These are phyloP conservation scores for Cranoglanis bouderius DNA, from an alignment of 2,113 vertebrate species.

Conservation along the genomic window DNA sequence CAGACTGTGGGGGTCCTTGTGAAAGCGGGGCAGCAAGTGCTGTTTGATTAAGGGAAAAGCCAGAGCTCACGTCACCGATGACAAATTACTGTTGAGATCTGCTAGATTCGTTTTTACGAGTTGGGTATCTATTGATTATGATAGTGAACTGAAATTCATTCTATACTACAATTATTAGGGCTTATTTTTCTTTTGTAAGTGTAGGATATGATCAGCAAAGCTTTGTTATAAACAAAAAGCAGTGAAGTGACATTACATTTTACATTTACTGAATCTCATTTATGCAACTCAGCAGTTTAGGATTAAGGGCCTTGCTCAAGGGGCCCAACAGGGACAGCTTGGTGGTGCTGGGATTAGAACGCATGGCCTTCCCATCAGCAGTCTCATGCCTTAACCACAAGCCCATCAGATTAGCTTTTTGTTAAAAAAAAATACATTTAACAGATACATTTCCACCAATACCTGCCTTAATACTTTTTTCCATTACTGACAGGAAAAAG, in stretches of 20 bases:
- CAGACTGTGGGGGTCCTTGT: slow-evolving; percentile 22
- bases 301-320: background rate
- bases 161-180: background rate
- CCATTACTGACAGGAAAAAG: background rate
- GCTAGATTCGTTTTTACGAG: background rate
- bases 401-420: background rate
- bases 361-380: background rate
- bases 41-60: background rate
- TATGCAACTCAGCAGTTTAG: background rate
- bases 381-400: background rate
- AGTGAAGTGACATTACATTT: background rate
- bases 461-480: background rate
- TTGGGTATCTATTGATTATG: background rate
- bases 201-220: background rate
- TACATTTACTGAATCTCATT: background rate
- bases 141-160: background rate
- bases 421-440: background rate
- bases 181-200: background rate
- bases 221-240: background rate
- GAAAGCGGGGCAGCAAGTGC: slow-evolving; percentile 3
- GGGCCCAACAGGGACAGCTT: background rate
- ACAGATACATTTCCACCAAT: background rate
- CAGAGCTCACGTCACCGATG: background rate
- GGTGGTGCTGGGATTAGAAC: background rate
- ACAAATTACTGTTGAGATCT: background rate